A percentile compares a stretch with the other conserved stretches of the same genome.
phyloP scores from a whole-genome alignment of 2,113 vertebrate genomes.

The Nipponia nippon region DNA sequence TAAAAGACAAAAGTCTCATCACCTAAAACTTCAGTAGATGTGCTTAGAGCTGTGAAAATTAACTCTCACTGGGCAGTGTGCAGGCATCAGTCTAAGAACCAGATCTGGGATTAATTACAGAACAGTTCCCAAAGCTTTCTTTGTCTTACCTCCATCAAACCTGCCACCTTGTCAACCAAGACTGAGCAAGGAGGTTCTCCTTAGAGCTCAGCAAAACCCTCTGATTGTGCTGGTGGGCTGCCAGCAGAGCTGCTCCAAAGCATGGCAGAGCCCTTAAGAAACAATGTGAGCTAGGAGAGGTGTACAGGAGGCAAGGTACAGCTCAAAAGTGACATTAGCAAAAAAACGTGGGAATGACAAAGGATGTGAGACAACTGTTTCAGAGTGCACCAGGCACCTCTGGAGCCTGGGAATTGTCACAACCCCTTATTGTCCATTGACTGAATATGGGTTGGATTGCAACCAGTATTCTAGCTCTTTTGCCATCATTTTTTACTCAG shows the following conservation, averaged over 20 bases:
- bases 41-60: neutral
- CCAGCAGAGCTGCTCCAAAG: neutral
- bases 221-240: neutral
- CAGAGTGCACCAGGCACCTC: neutral
- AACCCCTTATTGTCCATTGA: neutral
- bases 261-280: neutral
- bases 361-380: neutral
- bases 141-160: neutral
- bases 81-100: neutral
- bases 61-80: neutral
- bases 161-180: neutral
- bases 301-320: neutral
- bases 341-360: neutral
- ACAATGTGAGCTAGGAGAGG: neutral
- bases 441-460: neutral
- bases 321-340: neutral
- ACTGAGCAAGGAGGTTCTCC: neutral
- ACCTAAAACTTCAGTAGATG: neutral
- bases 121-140: neutral
- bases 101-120: neutral
- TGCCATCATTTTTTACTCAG: neutral
- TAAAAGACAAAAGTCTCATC: neutral
- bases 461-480: neutral
- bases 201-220: neutral
- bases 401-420: neutral